Conservation (phyloP, 2,113 vertebrate genomes). For the Cynoglossus semilaevis region DNA sequence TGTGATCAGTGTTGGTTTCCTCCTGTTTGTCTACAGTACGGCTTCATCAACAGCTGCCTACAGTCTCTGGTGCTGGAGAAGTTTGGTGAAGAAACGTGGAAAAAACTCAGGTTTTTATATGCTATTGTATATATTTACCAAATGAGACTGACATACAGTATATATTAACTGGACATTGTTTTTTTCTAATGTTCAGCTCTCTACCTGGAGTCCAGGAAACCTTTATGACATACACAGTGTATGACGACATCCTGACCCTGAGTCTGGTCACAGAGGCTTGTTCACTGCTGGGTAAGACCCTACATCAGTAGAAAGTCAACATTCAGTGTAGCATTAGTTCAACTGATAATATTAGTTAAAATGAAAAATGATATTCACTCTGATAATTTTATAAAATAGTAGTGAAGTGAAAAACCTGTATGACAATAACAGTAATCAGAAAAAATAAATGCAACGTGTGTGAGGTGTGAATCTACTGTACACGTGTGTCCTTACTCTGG, state of each 20-base stretch:
- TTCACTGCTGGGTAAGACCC: slow-evolving; percentile 67
- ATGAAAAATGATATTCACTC: no score
- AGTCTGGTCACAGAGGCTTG: slow-evolving; percentile 75
- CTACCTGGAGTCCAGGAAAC: slow-evolving; percentile 67
- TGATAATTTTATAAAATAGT: background rate
- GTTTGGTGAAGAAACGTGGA: slow-evolving; percentile 77
- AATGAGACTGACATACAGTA: no score
- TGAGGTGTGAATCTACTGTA: slow-evolving; percentile 1
- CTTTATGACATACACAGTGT: slow-evolving; percentile 78
- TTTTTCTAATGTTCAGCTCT: slow-evolving; percentile 47
- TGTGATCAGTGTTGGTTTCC: background rate
- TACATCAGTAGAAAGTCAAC: no score
- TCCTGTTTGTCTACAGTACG: slow-evolving; percentile 66
- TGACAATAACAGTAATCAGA: no score
- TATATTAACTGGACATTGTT: no score
- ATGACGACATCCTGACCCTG: slow-evolving; percentile 75
- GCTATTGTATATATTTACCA: background rate
- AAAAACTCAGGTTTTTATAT: slow-evolving; percentile 68
- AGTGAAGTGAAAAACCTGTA: no score
- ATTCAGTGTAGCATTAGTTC: no score
- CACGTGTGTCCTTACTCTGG: background rate
- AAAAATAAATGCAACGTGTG: background rate
- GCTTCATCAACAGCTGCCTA: slow-evolving; percentile 84
- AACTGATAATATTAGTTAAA: no score
- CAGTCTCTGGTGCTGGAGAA: slow-evolving; percentile 78